phyloP scores from a whole-genome alignment of 2,888 invertebrate genomes.

The Microplitis deprimator region DNA sequence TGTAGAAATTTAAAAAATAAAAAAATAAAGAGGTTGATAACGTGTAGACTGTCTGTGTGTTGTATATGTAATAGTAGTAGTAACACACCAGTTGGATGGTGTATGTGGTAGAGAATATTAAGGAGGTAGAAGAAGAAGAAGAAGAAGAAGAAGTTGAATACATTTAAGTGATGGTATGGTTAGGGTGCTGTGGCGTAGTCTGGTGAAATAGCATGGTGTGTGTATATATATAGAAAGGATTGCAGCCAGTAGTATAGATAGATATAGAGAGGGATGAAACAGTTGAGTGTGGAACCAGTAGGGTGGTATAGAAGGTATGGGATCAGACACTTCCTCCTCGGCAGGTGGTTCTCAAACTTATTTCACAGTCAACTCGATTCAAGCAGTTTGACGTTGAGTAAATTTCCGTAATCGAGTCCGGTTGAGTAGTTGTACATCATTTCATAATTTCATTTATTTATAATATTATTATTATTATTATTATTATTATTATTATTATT shows the following conservation, averaged over 20 bases:
- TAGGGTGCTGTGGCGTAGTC: too few relatives aligned
- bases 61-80: too few relatives aligned
- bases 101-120: too few relatives aligned
- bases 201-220: neutral
- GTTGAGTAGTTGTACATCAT: neutral
- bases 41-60: too few relatives aligned
- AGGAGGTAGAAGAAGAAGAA: too few relatives aligned
- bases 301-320: slow-evolving; percentile 37
- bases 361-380: slow-evolving; percentile 30
- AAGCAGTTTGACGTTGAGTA: slow-evolving; percentile 31
- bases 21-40: too few relatives aligned
- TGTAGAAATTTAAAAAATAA: too few relatives aligned
- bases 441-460: neutral
- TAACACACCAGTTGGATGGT: too few relatives aligned
- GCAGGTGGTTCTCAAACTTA: slow-evolving; percentile 53
- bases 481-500: neutral
- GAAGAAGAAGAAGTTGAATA: neutral
- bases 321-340: slow-evolving; percentile 47
- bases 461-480: neutral
- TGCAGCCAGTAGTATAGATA: neutral
- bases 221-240: neutral
- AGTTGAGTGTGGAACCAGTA: slow-evolving; percentile 16
- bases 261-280: slow-evolving; percentile 20
- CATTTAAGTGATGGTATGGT: too few relatives aligned
- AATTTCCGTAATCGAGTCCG: slow-evolving; percentile 29